These are phyloP conservation scores for Rhineura floridana DNA, from an alignment of 2,113 vertebrate species.

Conservation along the genomic window DNA sequence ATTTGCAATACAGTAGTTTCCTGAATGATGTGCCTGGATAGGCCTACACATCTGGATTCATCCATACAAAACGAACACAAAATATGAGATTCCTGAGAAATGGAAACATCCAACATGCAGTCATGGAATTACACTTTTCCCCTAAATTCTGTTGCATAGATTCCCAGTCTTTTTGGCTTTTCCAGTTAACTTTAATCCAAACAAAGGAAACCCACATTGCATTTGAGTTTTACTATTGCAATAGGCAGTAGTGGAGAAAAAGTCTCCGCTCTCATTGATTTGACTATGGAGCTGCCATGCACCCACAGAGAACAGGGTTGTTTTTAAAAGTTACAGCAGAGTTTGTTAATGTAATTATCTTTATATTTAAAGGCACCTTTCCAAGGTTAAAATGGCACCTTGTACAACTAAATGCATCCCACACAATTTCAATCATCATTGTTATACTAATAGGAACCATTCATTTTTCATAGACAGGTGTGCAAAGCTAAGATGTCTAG, in stretches of 20 bases:
- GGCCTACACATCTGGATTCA: neutral
- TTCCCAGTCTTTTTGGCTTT: neutral
- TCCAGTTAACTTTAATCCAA: neutral
- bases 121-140: neutral
- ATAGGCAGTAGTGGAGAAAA: neutral
- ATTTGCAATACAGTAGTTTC: neutral
- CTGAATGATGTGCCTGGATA: neutral
- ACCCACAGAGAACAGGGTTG: neutral
- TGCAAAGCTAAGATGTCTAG: conserved; percentile 35
- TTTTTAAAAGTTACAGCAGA: conserved; percentile 2
- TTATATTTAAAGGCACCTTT: neutral
- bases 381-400: conserved; percentile 41
- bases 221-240: neutral
- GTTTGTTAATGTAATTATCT: neutral
- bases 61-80: neutral
- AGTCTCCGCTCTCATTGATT: neutral
- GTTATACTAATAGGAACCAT: conserved; percentile 10
- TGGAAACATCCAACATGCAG: neutral
- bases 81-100: neutral
- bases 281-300: neutral
- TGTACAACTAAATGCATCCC: neutral
- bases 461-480: conserved; percentile 35
- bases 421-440: conserved; percentile 21
- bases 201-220: neutral
- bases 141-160: neutral